Evolutionary conservation across 2,797 vertebrate genomes (phyloP).

Genomic region (Euphonia xanthogaster): DNA sequence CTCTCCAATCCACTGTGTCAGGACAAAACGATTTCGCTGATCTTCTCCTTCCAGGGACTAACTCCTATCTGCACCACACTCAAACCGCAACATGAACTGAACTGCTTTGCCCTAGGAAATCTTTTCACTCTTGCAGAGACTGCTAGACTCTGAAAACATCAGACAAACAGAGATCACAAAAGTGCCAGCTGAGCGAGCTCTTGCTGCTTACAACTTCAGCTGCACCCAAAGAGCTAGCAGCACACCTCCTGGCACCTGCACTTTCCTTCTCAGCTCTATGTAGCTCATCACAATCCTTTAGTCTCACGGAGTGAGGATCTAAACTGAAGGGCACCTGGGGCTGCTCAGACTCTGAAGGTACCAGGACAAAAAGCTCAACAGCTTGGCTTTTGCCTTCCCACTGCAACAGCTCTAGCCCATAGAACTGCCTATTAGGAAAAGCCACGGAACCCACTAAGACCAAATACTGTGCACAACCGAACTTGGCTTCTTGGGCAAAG

Average conservation of each 20-base stretch:
- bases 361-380: no score
- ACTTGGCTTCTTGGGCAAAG: background rate
- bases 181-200: background rate
- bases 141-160: background rate
- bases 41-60: background rate
- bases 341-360: background rate
- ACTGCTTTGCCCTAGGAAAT: background rate
- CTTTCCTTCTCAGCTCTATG: background rate
- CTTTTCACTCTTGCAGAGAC: no score
- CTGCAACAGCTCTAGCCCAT: background rate
- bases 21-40: background rate
- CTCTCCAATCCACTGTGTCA: background rate
- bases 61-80: no score
- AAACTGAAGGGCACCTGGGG: background rate
- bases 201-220: background rate
- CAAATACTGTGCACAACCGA: no score
- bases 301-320: background rate
- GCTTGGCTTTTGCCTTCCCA: background rate
- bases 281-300: background rate
- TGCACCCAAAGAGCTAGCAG: background rate
- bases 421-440: background rate
- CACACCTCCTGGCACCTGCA: no score
- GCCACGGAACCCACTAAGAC: background rate
- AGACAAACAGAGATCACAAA: no score
- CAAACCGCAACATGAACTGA: background rate